A percentile compares a stretch with the other conserved stretches of the same genome.
phyloP scores from a whole-genome alignment of 2,797 vertebrate genomes.

The Leucoraja ocellata region DNA sequence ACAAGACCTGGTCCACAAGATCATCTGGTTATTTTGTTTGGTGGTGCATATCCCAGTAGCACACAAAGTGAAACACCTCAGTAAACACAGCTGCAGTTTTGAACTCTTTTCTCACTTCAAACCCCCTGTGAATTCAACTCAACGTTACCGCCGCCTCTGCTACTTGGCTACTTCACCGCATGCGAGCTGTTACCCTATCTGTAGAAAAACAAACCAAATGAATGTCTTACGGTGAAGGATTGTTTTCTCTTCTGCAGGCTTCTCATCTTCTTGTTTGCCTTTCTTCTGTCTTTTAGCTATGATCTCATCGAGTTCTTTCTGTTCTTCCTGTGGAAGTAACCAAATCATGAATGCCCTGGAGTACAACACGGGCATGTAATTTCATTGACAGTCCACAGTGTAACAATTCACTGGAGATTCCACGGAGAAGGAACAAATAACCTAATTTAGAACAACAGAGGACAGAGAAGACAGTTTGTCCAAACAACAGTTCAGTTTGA shows the following conservation, averaged over 20 bases:
- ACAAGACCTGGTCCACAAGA: no score
- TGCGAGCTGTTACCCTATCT: not conserved
- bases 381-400: not conserved
- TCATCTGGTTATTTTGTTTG: no score
- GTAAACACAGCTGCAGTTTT: no score
- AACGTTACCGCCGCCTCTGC: no score
- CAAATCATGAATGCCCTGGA: not conserved
- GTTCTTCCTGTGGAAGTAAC: constrained; percentile 72
- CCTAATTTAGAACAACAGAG: not conserved
- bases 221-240: constrained; percentile 78
- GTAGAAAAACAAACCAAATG: not conserved
- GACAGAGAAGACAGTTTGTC: not conserved
- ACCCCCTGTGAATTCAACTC: no score
- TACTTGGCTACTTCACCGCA: no score
- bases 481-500: not conserved
- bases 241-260: constrained; percentile 91
- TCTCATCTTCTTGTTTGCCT: constrained; percentile 87
- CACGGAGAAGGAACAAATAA: not conserved
- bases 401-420: not conserved
- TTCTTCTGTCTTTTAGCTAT: constrained; percentile 95
- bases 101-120: no score
- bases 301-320: constrained; percentile 94
- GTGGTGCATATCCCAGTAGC: no score
- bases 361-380: not conserved
- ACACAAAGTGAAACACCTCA: no score